These are phyloP conservation scores for Pempheris klunzingeri DNA, from an alignment of 2,797 vertebrate species.

Conservation along the genomic window DNA sequence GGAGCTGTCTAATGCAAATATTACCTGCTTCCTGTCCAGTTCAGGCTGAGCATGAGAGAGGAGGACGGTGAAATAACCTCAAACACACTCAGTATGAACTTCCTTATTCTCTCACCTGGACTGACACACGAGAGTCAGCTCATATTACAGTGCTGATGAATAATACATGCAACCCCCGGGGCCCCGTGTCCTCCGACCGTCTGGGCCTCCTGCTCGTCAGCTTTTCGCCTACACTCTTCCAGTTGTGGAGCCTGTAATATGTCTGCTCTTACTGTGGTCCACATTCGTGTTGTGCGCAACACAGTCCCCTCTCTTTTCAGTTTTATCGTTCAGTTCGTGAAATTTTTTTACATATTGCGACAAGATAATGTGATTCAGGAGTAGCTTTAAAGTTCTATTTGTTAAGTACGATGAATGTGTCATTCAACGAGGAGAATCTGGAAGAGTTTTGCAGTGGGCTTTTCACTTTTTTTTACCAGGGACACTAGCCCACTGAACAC, in stretches of 20 bases:
- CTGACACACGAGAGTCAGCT: slow-evolving; percentile 32
- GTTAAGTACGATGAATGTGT: neutral
- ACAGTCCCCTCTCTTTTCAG: no score
- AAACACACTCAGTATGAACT: neutral
- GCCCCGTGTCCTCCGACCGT: neutral
- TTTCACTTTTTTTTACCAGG: no score
- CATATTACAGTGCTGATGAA: slow-evolving; percentile 41
- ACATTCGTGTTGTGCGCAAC: no score
- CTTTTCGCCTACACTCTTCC: neutral
- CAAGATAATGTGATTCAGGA: neutral
- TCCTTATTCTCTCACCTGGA: neutral
- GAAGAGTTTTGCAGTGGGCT: neutral
- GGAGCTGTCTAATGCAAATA: slow-evolving; percentile 61
- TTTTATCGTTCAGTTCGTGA: neutral
- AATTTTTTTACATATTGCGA: no score
- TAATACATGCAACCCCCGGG: slow-evolving; percentile 35
- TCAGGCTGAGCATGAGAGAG: slow-evolving; percentile 15
- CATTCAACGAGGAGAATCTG: no score
- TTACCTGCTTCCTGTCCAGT: neutral
- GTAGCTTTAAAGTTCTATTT: neutral
- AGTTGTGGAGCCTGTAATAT: no score
- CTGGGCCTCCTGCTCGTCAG: neutral
- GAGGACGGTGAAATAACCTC: neutral
- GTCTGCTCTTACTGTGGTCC: neutral
- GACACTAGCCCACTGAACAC: no score